Percentiles rank a stretch among this genome's conserved stretches.
These are phyloP conservation scores for Benthosema pterotum DNA, from an alignment of 2,797 vertebrate species.

Conservation along the genomic window DNA sequence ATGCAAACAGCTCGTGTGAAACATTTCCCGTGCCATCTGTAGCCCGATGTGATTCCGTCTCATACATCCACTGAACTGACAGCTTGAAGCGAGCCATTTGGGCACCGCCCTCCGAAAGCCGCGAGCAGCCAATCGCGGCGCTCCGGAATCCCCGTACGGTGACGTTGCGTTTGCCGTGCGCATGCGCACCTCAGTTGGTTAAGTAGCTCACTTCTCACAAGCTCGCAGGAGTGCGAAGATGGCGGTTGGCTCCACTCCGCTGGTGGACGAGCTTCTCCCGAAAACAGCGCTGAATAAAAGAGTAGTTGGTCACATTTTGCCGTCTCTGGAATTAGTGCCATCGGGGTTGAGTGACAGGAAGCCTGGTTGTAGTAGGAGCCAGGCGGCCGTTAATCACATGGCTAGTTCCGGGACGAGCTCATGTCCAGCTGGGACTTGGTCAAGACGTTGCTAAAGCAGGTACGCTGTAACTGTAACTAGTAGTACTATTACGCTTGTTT, in stretches of 20 bases:
- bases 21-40: slow-evolving; percentile 3
- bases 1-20: slow-evolving; percentile 25
- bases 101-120: slow-evolving; percentile 78
- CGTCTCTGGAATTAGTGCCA: slow-evolving; percentile 88
- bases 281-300: slow-evolving; percentile 95
- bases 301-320: slow-evolving; percentile 87
- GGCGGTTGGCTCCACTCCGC: slow-evolving; percentile 90
- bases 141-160: slow-evolving; percentile 53
- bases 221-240: slow-evolving; percentile 90
- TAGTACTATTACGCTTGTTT: slow-evolving; percentile 65
- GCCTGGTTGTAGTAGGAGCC: slow-evolving; percentile 74
- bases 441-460: slow-evolving; percentile 85
- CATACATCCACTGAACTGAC: slow-evolving; percentile 66
- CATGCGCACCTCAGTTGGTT: slow-evolving; percentile 66
- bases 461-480: slow-evolving; percentile 71
- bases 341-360: slow-evolving; percentile 85
- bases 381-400: slow-evolving; percentile 88
- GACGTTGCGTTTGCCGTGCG: slow-evolving; percentile 49
- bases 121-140: slow-evolving; percentile 75
- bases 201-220: slow-evolving; percentile 70
- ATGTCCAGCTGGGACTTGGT: slow-evolving; percentile 92
- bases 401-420: slow-evolving; percentile 87
- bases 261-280: slow-evolving; percentile 90
- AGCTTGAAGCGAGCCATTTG: slow-evolving; percentile 82
- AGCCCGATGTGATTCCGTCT: slow-evolving; percentile 38